phyloP scores from a whole-genome alignment of 2,888 invertebrate species.

The Drosophila borborema region DNA sequence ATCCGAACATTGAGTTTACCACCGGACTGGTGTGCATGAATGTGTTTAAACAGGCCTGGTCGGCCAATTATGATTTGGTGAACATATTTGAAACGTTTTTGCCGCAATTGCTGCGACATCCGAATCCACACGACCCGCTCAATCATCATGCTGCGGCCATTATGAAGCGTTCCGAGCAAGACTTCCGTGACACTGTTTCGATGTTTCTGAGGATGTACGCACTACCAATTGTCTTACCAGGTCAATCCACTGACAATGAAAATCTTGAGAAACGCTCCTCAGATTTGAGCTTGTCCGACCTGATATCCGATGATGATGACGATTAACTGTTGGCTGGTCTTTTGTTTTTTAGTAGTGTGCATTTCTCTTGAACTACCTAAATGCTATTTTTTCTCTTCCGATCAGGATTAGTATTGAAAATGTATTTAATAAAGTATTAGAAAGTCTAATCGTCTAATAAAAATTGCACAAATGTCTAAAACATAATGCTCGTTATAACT shows the following conservation, averaged over 20 bases:
- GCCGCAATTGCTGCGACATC: conserved; percentile 64
- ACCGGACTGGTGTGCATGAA: conserved; percentile 69
- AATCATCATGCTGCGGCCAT: conserved; percentile 63
- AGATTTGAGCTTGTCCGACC: conserved; percentile 63
- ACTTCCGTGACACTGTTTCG: conserved; percentile 54
- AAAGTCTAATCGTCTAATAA: conserved; percentile 13
- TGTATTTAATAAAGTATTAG: conserved; percentile 27
- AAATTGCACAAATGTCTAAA: conserved; percentile 5
- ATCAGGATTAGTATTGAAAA: conserved; percentile 22
- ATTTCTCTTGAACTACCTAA: conserved; percentile 33
- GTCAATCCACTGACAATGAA: conserved; percentile 10
- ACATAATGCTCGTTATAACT: not conserved
- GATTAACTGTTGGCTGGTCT: conserved; percentile 51
- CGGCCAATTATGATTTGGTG: conserved; percentile 64
- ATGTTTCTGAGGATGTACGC: conserved; percentile 62
- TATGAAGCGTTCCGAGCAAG: conserved; percentile 59
- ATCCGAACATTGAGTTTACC: conserved; percentile 68
- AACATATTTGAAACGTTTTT: conserved; percentile 71
- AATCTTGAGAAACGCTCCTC: conserved; percentile 59
- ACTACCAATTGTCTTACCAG: conserved; percentile 40
- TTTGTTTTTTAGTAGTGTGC: conserved; percentile 50
- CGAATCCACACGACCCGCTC: conserved; percentile 65
- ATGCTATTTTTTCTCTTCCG: conserved; percentile 22
- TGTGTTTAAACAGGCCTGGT: conserved; percentile 73
- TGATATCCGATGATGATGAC: conserved; percentile 56